A percentile compares a stretch with the other conserved stretches of the same genome.
These are phyloP conservation scores for Limanda limanda DNA, from an alignment of 2,113 vertebrate genomes.

Conservation along the genomic window DNA sequence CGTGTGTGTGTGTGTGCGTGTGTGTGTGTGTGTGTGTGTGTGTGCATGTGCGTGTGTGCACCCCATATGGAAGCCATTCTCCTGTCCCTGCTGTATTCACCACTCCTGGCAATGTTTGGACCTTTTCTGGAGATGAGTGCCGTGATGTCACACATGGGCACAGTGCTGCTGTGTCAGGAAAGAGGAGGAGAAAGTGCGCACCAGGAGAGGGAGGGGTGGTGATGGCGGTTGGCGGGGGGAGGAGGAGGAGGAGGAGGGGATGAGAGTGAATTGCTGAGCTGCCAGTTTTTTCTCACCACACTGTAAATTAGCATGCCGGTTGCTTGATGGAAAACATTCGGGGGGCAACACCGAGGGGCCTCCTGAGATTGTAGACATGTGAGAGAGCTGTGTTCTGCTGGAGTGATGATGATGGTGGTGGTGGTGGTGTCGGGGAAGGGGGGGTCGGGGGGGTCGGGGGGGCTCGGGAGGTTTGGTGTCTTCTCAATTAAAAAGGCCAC, in stretches of 20 bases:
- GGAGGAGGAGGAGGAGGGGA: not conserved
- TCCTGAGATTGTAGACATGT: conserved; percentile 42
- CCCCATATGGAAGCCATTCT: conserved; percentile 76
- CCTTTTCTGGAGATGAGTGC: conserved; percentile 64
- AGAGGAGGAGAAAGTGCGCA: conserved; percentile 45
- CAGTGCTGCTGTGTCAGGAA: conserved; percentile 72
- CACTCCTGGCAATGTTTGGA: conserved; percentile 63
- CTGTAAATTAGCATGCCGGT: conserved; percentile 69
- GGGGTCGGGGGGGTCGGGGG: not conserved
- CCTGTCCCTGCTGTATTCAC: conserved; percentile 20
- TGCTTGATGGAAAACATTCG: conserved; percentile 75
- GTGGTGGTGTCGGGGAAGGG: not conserved
- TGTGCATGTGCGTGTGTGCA: not conserved
- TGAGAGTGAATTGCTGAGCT: conserved; percentile 60
- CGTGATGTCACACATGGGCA: conserved; percentile 77
- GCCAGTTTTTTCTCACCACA: conserved; percentile 69
- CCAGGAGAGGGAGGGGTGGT: conserved; percentile 2
- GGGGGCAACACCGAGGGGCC: conserved; percentile 42
- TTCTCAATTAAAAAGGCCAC: conserved; percentile 59
- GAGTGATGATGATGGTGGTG: conserved; percentile 3
- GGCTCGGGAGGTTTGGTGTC: conserved; percentile 29
- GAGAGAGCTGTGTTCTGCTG: conserved; percentile 40
- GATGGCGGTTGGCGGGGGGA: conserved; percentile 3
- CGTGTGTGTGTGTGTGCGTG: too few relatives aligned
- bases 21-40: not conserved